phyloP scores from a whole-genome alignment of 2,113 vertebrate genomes.

The Oceanites oceanicus region DNA sequence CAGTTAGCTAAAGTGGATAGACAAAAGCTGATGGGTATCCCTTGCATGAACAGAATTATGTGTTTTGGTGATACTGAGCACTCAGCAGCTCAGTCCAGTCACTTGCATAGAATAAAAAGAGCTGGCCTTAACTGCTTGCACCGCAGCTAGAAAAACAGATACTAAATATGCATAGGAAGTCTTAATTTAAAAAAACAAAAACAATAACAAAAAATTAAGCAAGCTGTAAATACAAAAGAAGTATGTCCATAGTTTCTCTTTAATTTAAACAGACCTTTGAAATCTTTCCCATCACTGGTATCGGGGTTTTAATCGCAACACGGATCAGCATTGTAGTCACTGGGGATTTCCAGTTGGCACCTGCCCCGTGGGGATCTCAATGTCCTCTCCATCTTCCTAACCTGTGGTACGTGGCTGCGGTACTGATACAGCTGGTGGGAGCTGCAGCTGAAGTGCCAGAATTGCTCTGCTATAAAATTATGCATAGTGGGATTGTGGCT shows the following conservation, averaged over 20 bases:
- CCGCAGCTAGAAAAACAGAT: background rate
- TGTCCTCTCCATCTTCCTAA: background rate
- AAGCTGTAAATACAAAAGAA: background rate
- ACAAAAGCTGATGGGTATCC: background rate
- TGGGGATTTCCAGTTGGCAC: background rate
- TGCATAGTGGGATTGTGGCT: background rate
- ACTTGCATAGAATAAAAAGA: background rate
- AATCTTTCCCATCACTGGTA: background rate
- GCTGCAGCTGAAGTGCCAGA: background rate
- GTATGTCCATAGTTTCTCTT: background rate
- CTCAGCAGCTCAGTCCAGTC: background rate
- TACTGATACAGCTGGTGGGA: background rate
- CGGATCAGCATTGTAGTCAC: background rate
- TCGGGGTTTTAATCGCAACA: background rate
- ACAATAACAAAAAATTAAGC: background rate
- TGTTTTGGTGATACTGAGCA: background rate
- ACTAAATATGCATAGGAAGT: background rate
- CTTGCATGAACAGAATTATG: background rate
- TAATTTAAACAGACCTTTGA: background rate
- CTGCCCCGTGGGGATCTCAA: accelerated
- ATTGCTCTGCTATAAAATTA: background rate
- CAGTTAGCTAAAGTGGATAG: background rate
- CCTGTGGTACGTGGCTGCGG: background rate
- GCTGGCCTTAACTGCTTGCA: background rate
- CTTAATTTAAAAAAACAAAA: background rate